A percentile compares a stretch with the other conserved stretches of the same genome.
phyloP scores from a whole-genome alignment of 1,140 invertebrate genomes.

The Laodelphax striatellus region DNA sequence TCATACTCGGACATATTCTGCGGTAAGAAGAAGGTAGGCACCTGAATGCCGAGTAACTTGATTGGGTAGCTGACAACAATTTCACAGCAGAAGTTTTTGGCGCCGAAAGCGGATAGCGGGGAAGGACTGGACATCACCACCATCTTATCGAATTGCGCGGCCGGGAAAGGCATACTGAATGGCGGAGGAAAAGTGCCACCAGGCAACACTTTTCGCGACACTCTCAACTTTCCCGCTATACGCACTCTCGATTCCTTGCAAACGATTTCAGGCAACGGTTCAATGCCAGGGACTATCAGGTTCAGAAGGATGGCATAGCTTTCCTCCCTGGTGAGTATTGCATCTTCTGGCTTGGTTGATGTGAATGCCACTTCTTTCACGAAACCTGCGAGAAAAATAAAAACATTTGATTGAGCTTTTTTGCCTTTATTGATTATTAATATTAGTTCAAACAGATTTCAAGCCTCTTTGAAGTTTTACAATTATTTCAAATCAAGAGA shows the following conservation, averaged over 20 bases:
- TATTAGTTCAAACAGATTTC: too few relatives aligned
- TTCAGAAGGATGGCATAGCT: not conserved
- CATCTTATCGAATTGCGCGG: not conserved
- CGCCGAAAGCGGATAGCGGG: not conserved
- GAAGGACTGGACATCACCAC: not conserved
- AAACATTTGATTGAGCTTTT: not conserved
- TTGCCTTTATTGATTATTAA: too few relatives aligned
- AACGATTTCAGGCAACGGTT: not conserved
- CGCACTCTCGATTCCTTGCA: not conserved
- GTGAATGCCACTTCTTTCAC: not conserved
- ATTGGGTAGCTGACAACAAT: not conserved
- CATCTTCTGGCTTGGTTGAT: not conserved
- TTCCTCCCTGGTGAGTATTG: not conserved
- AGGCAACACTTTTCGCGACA: not conserved
- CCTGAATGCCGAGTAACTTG: not conserved
- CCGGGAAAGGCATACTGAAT: not conserved
- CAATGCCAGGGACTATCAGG: not conserved
- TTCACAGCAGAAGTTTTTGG: not conserved
- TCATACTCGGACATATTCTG: not conserved
- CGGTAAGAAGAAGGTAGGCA: not conserved
- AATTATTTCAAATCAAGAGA: too few relatives aligned
- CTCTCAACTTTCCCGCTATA: not conserved
- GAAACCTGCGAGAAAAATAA: not conserved
- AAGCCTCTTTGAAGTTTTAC: too few relatives aligned
- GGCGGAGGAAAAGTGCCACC: not conserved